Evolutionary conservation across 2,888 invertebrate genomes (phyloP), one percentile per base, ranked within the genome.

Genomic region (Beris morrisii): DNA sequence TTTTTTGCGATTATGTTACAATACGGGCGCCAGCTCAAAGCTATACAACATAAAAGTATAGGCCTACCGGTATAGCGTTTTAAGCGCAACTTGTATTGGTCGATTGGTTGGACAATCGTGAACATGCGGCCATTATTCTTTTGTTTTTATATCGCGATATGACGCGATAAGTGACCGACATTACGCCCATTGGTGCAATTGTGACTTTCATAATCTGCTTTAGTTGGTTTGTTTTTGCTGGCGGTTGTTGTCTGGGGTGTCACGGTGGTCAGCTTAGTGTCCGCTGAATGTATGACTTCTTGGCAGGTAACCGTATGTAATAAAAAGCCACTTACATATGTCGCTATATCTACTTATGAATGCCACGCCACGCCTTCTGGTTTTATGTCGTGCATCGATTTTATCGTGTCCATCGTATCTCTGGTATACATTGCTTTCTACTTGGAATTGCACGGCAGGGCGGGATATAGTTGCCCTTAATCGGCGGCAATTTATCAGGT

Each of bases 141-240:
- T 61, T 50, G 48, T 12, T 46, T 59, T 46, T 46, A 32, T 12
- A 30, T n/a, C 15, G 13, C 43, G 46, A 48, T 59, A 38, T 22
- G 50, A 31, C 15, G 31, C 38, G 52, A 52, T 50, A 61, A 61
- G 61, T 38, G 61, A 38, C 52, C 61, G 50, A 52, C 43, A 61
- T 61, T 52, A 38, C 61, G 52, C 61, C 61, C 52, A 61, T 61
- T 61, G 59, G 59, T 50, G 59, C 59, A 50, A 59, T 59, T 59
- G 59, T 31, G 46, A 13, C 59, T 31, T 32, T 13, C 48, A 31
- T 59, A 31, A 50, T 59, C 48, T 59, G 59, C 48, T 48, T 44
- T 31, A 59, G 59, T 59, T 48, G 48, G 48, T n/a, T 13, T 59
- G 59, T 50, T 15, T 44, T 30, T 13, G 32, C 38, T 13, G 11